phyloP scores from a whole-genome alignment of 37 sponge, comb jelly and placozoan species.

The Halisarca cf. caerulea region DNA sequence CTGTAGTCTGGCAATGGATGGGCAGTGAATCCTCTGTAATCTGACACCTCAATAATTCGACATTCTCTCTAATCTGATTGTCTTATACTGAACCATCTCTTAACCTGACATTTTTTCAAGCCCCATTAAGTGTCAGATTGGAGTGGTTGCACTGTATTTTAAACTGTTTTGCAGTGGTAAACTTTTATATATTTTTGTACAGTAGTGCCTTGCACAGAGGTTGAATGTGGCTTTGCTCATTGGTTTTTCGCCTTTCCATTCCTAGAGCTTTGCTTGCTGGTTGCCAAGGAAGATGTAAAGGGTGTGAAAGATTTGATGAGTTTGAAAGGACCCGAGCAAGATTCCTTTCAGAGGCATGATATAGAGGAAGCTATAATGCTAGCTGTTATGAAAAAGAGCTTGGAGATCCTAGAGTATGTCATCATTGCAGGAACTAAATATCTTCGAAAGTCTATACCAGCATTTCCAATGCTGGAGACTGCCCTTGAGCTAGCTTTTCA shows the following conservation, averaged over 20 bases:
- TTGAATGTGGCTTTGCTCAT: neutral
- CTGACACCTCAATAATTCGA: too few relatives aligned
- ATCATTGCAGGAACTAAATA: conserved; percentile 16
- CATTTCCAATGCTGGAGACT: conserved; percentile 40
- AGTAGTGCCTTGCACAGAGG: too few relatives aligned
- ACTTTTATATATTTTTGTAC: too few relatives aligned
- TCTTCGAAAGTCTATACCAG: neutral
- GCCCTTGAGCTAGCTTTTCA: conserved; percentile 77
- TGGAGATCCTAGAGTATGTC: neutral
- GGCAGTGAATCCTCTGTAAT: too few relatives aligned
- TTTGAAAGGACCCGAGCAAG: neutral
- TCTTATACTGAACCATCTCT: too few relatives aligned
- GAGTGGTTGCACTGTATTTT: too few relatives aligned
- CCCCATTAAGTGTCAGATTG: too few relatives aligned
- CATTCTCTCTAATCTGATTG: too few relatives aligned
- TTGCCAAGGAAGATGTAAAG: conserved; percentile 11
- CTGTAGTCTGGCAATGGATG: too few relatives aligned
- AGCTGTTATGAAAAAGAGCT: conserved; percentile 30
- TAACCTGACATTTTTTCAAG: too few relatives aligned
- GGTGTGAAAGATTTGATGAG: conserved; percentile 38
- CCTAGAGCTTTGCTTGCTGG: conserved; percentile 41
- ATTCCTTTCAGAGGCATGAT: conserved; percentile 11
- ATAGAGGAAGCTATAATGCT: conserved; percentile 72
- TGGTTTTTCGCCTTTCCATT: neutral
- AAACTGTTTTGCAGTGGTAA: too few relatives aligned